phyloP scores from a whole-genome alignment of 2,113 vertebrate genomes.

The Pituophis catenifer region DNA sequence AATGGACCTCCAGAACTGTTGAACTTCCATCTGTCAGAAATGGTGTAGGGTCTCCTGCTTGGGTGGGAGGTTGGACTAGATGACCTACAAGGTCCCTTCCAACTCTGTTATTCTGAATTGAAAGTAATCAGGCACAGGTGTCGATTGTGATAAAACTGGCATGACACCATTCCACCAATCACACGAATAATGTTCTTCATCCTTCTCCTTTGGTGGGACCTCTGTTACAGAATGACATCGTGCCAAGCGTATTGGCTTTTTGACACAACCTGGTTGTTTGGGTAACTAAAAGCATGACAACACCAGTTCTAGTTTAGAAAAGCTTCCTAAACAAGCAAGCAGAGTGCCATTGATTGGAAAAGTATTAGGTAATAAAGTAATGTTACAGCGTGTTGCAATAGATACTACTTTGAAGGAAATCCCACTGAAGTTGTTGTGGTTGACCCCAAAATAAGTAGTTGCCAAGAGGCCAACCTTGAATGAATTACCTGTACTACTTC shows the following conservation, averaged over 20 bases:
- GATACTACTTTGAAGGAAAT: neutral
- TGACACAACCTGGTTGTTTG: neutral
- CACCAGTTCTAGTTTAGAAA: neutral
- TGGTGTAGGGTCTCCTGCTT: too few species aligned
- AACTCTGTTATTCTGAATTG: too few species aligned
- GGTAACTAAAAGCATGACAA: neutral
- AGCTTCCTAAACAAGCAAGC: neutral
- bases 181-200: too few species aligned
- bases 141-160: too few species aligned
- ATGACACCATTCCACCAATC: too few species aligned
- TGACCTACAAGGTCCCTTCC: too few species aligned
- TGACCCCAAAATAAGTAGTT: neutral
- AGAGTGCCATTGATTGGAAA: neutral
- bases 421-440: neutral
- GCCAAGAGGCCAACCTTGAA: neutral
- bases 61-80: too few species aligned
- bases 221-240: neutral
- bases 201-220: neutral
- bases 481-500: neutral
- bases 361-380: slow-evolving; percentile 1
- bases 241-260: neutral
- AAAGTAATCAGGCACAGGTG: too few species aligned
- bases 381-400: neutral
- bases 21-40: too few species aligned
- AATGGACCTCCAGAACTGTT: too few species aligned